Evolutionary conservation across 2,888 invertebrate genomes (phyloP).

Genomic region (Parnassius apollo): DNA sequence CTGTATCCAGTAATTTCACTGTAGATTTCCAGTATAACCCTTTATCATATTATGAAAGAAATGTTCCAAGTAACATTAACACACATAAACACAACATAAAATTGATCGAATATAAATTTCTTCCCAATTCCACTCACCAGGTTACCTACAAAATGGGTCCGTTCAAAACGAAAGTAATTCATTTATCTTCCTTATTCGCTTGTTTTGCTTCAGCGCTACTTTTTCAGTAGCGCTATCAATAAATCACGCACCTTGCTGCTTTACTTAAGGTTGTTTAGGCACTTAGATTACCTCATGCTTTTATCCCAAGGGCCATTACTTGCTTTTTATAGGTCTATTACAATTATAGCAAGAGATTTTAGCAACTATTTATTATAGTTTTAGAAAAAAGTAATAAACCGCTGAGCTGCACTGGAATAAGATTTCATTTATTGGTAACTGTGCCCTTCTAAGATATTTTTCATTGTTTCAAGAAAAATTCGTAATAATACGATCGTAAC

Average conservation of each 20-base stretch:
- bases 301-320: constrained; percentile 55
- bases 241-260: constrained; percentile 70
- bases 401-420: too few relatives aligned
- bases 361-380: constrained; percentile 2
- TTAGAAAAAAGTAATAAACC: neutral
- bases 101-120: constrained; percentile 21
- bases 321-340: constrained; percentile 40
- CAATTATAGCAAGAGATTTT: constrained; percentile 36
- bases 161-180: constrained; percentile 63
- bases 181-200: constrained; percentile 73
- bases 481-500: too few relatives aligned
- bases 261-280: constrained; percentile 50
- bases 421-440: too few relatives aligned
- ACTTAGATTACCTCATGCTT: constrained; percentile 38
- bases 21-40: too few relatives aligned
- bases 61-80: too few relatives aligned
- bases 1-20: too few relatives aligned
- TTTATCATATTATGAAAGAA: too few relatives aligned
- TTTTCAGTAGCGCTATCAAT: constrained; percentile 64
- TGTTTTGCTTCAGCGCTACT: constrained; percentile 61
- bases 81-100: constrained; percentile 1
- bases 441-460: too few relatives aligned
- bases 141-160: constrained; percentile 25
- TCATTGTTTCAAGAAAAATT: too few relatives aligned
- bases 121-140: constrained; percentile 14